A percentile compares a stretch with the other conserved stretches of the same genome.
phyloP scores from a whole-genome alignment of 2,888 invertebrate genomes.

The Eristalis pertinax region DNA sequence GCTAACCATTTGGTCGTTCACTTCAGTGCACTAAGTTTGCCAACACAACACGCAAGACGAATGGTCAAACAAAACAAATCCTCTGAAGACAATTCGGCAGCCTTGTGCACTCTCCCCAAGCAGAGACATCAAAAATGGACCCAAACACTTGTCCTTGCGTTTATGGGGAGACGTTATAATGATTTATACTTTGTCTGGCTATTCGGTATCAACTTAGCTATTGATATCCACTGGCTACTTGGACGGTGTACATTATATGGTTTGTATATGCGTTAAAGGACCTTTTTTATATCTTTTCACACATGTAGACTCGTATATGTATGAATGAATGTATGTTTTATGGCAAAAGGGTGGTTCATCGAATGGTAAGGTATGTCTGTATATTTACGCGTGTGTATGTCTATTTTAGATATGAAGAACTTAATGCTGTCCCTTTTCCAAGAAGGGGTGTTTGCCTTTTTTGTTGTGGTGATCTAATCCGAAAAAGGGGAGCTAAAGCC shows the following conservation, averaged over 20 bases:
- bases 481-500: conserved; percentile 41
- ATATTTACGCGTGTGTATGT: conserved; percentile 1
- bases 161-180: conserved; percentile 42
- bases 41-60: not conserved
- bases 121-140: conserved; percentile 23
- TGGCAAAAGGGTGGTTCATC: conserved; percentile 47
- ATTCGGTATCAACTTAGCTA: conserved; percentile 7
- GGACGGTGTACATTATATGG: not conserved
- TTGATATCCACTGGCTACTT: conserved; percentile 25
- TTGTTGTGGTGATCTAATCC: conserved; percentile 48
- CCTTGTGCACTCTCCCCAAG: not conserved
- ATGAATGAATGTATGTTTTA: conserved; percentile 28
- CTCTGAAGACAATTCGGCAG: not conserved
- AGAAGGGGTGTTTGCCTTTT: conserved; percentile 33
- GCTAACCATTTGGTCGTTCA: not conserved
- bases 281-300: not conserved
- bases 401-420: conserved; percentile 47
- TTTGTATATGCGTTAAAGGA: not conserved
- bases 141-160: conserved; percentile 34
- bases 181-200: conserved; percentile 22
- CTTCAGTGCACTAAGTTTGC: not conserved
- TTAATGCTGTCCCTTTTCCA: conserved; percentile 47
- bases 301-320: not conserved
- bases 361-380: conserved; percentile 17
- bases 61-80: not conserved